Conservation (phyloP, 2,888 invertebrate genomes). For the Ichneumon xanthorius region DNA sequence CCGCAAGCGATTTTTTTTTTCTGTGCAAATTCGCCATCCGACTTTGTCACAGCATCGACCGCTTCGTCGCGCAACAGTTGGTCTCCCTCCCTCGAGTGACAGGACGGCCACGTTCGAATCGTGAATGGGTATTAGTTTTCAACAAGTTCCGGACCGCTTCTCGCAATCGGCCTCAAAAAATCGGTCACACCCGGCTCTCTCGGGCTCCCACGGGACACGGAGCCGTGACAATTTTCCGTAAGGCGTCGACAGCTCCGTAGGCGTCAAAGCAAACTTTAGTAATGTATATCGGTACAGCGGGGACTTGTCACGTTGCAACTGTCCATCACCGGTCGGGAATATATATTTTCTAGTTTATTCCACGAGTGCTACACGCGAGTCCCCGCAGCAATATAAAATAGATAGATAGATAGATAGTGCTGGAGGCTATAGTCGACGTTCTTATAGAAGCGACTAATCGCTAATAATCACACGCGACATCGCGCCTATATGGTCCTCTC, state of each 20-base stretch:
- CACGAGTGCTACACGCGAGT: not conserved
- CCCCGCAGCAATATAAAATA: not conserved
- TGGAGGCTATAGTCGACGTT: not conserved
- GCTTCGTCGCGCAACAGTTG: slow-evolving; percentile 52
- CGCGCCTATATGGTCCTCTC: not conserved
- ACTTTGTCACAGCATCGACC: slow-evolving; percentile 35
- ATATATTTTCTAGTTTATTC: not conserved
- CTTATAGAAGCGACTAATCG: no score
- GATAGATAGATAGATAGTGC: no score
- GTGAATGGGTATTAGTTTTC: slow-evolving; percentile 14
- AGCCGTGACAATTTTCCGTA: slow-evolving; percentile 9
- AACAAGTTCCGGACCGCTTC: slow-evolving; percentile 21
- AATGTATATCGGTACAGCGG: slow-evolving; percentile 6
- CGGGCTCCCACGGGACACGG: slow-evolving; percentile 12
- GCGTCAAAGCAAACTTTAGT: slow-evolving; percentile 19
- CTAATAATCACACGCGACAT: no score
- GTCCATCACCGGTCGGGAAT: not conserved
- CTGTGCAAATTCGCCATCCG: no score
- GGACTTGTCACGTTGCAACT: not conserved
- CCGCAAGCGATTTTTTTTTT: no score
- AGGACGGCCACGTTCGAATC: not conserved
- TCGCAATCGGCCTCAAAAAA: not conserved
- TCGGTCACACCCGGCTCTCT: slow-evolving; percentile 29
- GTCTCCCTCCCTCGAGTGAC: not conserved
- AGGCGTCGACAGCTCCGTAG: slow-evolving; percentile 19